These are phyloP conservation scores for Noctua fimbriata DNA, from an alignment of 2,888 invertebrate species.

Conservation along the genomic window DNA sequence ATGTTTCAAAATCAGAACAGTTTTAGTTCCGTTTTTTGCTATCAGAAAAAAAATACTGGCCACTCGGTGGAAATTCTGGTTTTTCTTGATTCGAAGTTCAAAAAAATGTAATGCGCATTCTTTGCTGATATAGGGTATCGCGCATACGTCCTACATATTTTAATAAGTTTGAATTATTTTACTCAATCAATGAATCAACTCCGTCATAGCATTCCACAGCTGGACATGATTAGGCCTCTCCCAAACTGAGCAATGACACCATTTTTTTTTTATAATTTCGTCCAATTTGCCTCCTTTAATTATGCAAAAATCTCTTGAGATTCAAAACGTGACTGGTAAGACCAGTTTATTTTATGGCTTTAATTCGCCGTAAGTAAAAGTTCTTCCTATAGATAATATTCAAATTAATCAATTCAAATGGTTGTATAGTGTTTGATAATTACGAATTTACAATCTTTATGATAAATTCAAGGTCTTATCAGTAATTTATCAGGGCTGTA, in stretches of 20 bases:
- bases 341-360: constrained; percentile 29
- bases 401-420: neutral
- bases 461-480: constrained; percentile 38
- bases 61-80: neutral
- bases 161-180: neutral
- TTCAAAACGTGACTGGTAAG: constrained; percentile 4
- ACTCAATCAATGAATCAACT: neutral
- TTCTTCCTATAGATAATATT: neutral
- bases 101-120: neutral
- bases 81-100: constrained; percentile 4
- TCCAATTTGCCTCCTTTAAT: neutral
- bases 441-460: constrained; percentile 24
- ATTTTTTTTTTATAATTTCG: neutral
- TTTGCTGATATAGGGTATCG: neutral
- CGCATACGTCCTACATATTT: neutral
- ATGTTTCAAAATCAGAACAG: constrained; percentile 25
- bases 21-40: constrained; percentile 3
- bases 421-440: neutral
- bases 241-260: neutral
- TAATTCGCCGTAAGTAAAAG: constrained; percentile 41
- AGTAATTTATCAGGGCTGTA: neutral
- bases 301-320: constrained; percentile 7
- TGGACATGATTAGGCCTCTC: neutral
- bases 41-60: constrained; percentile 15
- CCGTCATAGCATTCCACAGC: neutral